Base-by-base conservation (phyloP, 2,113 vertebrate genomes). In the Campylorhamphus procurvoides region DNA sequence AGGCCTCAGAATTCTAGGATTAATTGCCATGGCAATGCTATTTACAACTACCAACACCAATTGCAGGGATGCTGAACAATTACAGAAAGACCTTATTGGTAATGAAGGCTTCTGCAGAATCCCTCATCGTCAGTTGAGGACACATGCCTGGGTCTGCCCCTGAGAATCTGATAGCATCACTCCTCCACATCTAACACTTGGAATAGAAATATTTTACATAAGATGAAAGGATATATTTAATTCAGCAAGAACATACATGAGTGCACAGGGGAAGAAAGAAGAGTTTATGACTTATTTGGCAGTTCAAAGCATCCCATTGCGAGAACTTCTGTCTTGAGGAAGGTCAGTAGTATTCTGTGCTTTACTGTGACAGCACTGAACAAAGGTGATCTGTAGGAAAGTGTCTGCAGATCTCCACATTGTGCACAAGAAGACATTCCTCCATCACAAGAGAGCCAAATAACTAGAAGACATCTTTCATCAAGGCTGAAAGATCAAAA, bases 1-100 rank as follows among this genome's bases (percentile, higher is more conserved):
- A 92, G 88, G 88, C 80, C 53, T 46, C 40, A 89, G 73, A 89
- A 94, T 89, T 95, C 49, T 29, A 29, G 73, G 94, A 93, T 94
- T 95, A 93, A 95, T 49, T 90, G 76, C 73, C 83, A 90, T 58
- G 85, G 83, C 37, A 77, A 88, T 50, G 56, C 42, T 84, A 78
- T 84, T 95, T 86, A 56, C 67, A 89, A 64, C 85, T 93, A 75
- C 55, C 87, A 96, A 84, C 82, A 90, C 15, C 75, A 95, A 76
- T 23, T 88, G 79, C 16, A 35, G 52, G 20, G 76, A 71, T 59
- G 25, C 14, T 64, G 87, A 76, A 86, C 31, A 77, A 44, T 40
- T 86, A 78, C 40, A 82, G 79, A 49, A 86, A 84, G 80, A 78
- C 79, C 76, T 93, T 12, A 81, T 33, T 60, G 25, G 40, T 39